Conservation (phyloP, 1,140 invertebrate genomes). For the Mya arenaria region DNA sequence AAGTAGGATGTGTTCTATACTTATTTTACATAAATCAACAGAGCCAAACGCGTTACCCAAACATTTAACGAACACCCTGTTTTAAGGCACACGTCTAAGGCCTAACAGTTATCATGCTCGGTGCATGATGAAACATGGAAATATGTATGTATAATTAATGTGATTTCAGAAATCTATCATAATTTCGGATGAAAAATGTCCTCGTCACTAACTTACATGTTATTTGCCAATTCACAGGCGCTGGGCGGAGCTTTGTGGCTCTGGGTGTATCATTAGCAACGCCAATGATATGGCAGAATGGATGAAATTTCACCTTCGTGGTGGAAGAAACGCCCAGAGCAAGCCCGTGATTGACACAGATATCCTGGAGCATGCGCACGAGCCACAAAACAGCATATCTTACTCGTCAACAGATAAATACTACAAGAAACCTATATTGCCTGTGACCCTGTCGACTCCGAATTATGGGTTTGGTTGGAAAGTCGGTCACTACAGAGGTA, state of each 20-base stretch:
- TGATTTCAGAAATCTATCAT: no score
- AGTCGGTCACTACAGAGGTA: slow-evolving; percentile 68
- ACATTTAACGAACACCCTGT: no score
- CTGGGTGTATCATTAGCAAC: slow-evolving; percentile 66
- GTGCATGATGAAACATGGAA: no score
- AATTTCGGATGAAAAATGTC: no score
- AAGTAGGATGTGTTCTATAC: no score
- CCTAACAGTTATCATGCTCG: no score
- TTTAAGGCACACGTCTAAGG: no score
- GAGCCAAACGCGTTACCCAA: no score
- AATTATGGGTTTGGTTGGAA: slow-evolving; percentile 66
- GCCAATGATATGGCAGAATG: slow-evolving; percentile 73
- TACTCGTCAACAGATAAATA: slow-evolving; percentile 38
- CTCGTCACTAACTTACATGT: no score
- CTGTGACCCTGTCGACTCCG: slow-evolving; percentile 51
- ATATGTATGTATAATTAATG: no score
- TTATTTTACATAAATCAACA: no score
- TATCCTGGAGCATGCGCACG: slow-evolving; percentile 37
- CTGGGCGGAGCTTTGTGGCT: slow-evolving; percentile 65
- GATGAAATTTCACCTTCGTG: slow-evolving; percentile 70
- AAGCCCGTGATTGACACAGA: slow-evolving; percentile 29
- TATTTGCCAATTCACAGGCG: slow-evolving; percentile 63
- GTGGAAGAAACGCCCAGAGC: slow-evolving; percentile 47
- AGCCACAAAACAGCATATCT: slow-evolving; percentile 39
- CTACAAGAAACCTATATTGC: slow-evolving; percentile 49